phyloP scores from a whole-genome alignment of 2,888 invertebrate genomes.

The Bhutanitis thaidina region DNA sequence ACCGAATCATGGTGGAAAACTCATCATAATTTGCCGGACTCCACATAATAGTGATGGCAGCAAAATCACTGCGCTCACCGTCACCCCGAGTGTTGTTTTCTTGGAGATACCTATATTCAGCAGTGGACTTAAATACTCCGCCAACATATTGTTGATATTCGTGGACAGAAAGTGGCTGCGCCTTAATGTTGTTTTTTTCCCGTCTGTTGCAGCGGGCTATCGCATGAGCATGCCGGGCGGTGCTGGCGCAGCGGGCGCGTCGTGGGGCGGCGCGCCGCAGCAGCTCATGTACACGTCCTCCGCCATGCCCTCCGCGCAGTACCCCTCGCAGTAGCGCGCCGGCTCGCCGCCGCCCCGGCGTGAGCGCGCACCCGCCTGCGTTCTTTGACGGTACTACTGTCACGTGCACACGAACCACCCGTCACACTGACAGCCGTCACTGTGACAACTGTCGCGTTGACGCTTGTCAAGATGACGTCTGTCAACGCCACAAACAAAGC shows the following conservation, averaged over 20 bases:
- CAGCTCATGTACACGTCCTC: constrained; percentile 85
- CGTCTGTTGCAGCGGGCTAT: constrained; percentile 69
- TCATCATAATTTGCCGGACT: too few relatives aligned
- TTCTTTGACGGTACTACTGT: constrained; percentile 6
- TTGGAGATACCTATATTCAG: too few relatives aligned
- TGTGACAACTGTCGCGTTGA: background rate
- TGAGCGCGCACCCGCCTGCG: background rate
- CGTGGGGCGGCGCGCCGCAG: constrained; percentile 79
- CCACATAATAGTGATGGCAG: too few relatives aligned
- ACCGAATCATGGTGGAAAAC: too few relatives aligned
- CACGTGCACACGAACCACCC: background rate
- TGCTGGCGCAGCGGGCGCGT: constrained; percentile 58
- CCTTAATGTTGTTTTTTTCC: too few relatives aligned
- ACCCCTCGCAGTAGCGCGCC: constrained; percentile 88
- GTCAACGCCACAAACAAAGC: background rate
- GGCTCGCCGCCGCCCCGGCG: constrained; percentile 20
- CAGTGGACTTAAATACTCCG: too few relatives aligned
- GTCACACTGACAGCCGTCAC: background rate
- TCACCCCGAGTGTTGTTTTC: too few relatives aligned
- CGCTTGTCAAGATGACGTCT: background rate
- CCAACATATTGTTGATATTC: too few relatives aligned
- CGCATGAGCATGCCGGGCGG: constrained; percentile 83
- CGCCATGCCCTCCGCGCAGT: constrained; percentile 90
- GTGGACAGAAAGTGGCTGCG: too few relatives aligned
- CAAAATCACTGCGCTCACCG: too few relatives aligned